Evolutionary conservation across 2,888 invertebrate genomes (phyloP).

Genomic region (Acleris holmiana): DNA sequence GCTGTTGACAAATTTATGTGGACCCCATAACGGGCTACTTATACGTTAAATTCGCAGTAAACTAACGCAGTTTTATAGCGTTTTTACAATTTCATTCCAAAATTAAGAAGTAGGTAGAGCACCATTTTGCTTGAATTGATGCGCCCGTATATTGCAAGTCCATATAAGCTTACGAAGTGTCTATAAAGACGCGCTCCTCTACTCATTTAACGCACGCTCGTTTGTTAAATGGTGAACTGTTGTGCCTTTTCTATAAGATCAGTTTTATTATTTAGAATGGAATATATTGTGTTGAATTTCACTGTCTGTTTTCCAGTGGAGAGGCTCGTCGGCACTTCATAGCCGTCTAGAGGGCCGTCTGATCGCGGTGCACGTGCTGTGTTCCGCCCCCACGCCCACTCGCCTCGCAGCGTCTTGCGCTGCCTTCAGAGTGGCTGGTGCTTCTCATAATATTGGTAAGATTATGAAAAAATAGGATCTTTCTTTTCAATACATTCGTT

Average conservation of each 20-base stretch:
- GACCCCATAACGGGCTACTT: conserved; percentile 9
- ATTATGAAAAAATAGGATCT: neutral
- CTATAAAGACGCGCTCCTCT: too few relatives aligned
- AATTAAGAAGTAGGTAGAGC: too few relatives aligned
- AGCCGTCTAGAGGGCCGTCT: conserved; percentile 91
- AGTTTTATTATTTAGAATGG: too few relatives aligned
- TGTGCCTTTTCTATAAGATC: too few relatives aligned
- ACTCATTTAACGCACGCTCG: too few relatives aligned
- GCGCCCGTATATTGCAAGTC: too few relatives aligned
- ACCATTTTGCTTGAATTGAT: too few relatives aligned
- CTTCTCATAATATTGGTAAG: conserved; percentile 83
- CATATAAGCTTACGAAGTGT: too few relatives aligned
- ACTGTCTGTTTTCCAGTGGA: conserved; percentile 86
- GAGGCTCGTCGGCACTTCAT: conserved; percentile 90
- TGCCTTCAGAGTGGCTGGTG: conserved; percentile 92
- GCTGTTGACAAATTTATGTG: conserved; percentile 5
- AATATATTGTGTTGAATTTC: neutral
- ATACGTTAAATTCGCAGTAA: conserved; percentile 3
- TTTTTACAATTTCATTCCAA: neutral
- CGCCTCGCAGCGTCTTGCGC: conserved; percentile 91
- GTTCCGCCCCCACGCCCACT: conserved; percentile 85
- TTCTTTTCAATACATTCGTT: neutral
- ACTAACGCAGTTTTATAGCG: neutral
- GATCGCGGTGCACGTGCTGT: conserved; percentile 91
- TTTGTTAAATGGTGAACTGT: too few relatives aligned